Evolutionary conservation across 1,140 invertebrate species (phyloP).

Genomic region (Paralvinella palmiformis): DNA sequence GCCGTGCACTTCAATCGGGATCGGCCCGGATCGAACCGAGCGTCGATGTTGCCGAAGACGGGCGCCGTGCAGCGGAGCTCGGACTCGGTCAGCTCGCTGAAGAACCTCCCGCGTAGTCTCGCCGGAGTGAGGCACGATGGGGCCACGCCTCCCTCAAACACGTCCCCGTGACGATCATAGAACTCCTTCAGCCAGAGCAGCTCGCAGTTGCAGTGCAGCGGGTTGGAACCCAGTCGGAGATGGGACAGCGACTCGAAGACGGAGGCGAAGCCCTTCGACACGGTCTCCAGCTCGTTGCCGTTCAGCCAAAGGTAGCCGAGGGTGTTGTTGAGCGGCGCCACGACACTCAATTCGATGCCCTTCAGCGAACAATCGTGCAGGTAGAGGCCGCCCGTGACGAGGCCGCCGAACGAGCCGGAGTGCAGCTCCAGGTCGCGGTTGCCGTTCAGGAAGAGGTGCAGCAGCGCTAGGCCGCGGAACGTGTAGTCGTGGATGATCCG

Average conservation of each 20-base stretch:
- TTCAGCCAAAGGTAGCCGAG: slow-evolving; percentile 43
- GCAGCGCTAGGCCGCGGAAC: slow-evolving; percentile 41
- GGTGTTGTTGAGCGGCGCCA: slow-evolving; percentile 40
- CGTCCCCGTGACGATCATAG: slow-evolving; percentile 25
- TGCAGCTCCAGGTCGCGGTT: slow-evolving; percentile 41
- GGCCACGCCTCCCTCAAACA: slow-evolving; percentile 33
- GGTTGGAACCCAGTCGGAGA: slow-evolving; percentile 41
- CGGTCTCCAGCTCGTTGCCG: slow-evolving; percentile 38
- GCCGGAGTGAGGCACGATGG: slow-evolving; percentile 37
- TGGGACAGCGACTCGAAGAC: slow-evolving; percentile 39
- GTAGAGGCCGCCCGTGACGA: slow-evolving; percentile 41
- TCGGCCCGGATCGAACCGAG: slow-evolving; percentile 32
- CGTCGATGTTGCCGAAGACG: slow-evolving; percentile 44
- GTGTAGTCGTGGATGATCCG: slow-evolving; percentile 38
- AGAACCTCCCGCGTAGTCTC: slow-evolving; percentile 29
- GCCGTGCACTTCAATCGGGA: slow-evolving; percentile 43
- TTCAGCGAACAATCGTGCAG: slow-evolving; percentile 42
- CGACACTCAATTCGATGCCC: slow-evolving; percentile 32
- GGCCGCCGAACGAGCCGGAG: slow-evolving; percentile 37
- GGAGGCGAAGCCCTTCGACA: slow-evolving; percentile 32
- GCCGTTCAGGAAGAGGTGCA: slow-evolving; percentile 45
- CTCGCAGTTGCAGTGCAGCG: slow-evolving; percentile 47
- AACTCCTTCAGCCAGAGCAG: slow-evolving; percentile 40
- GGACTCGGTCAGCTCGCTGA: slow-evolving; percentile 30
- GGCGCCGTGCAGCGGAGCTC: slow-evolving; percentile 46